These are phyloP conservation scores for human (Homo sapiens) DNA, from an alignment of 2,113 vertebrate genomes.

Conservation along the genomic window DNA sequence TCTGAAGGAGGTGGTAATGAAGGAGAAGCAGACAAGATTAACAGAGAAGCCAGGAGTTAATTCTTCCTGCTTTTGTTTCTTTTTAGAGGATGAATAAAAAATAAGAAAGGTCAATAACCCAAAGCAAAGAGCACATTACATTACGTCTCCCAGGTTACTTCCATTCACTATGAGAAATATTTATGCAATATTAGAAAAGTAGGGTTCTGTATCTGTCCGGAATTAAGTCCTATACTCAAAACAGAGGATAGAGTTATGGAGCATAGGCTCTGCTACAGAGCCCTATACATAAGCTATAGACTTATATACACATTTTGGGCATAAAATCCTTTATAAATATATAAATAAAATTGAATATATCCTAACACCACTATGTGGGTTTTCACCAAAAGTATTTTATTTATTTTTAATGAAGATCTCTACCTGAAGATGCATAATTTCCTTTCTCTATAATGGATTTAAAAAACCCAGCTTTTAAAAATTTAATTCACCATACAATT, in stretches of 20 bases:
- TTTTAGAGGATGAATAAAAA: background rate
- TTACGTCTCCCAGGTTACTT: background rate
- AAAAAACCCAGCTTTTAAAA: background rate
- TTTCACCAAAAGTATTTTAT: background rate
- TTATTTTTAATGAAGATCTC: background rate
- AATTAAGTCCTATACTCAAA: background rate
- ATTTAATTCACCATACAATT: background rate
- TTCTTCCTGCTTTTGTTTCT: background rate
- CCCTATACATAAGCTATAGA: background rate
- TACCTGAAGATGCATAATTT: background rate
- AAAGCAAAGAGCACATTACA: background rate
- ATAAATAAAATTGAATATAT: background rate
- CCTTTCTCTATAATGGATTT: background rate
- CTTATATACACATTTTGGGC: background rate
- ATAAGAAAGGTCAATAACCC: background rate
- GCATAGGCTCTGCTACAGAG: background rate
- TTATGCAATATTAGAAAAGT: background rate
- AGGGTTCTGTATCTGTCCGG: background rate
- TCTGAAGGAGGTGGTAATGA: background rate
- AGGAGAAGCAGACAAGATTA: background rate
- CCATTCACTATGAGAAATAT: background rate
- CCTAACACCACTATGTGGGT: background rate
- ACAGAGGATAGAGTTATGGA: background rate
- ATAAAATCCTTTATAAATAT: slow-evolving; percentile 5
- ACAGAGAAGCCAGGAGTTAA: background rate